Evolutionary conservation across 2,797 vertebrate species (phyloP).

Genomic region (Sternotherus odoratus): DNA sequence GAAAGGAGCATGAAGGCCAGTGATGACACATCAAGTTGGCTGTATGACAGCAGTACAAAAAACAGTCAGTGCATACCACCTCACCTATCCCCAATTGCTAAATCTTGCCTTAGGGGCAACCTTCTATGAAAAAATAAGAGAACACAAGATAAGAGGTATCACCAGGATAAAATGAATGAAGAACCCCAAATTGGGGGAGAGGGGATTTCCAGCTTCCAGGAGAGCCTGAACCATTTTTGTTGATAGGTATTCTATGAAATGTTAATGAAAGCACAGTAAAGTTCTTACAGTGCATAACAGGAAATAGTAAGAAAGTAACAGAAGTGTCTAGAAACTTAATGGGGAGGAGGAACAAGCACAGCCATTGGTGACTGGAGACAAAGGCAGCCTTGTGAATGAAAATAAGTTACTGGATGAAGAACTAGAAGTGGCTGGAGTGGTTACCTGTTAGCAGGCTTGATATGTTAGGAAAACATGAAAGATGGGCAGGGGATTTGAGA

Average conservation of each 20-base stretch:
- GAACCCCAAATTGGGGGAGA: neutral
- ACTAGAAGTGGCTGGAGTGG: neutral
- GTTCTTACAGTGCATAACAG: neutral
- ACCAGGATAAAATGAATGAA: neutral
- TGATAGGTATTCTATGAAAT: neutral
- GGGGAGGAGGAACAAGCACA: neutral
- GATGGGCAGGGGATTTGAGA: neutral
- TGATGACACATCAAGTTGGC: neutral
- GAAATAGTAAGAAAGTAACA: neutral
- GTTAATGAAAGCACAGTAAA: neutral
- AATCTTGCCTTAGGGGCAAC: neutral
- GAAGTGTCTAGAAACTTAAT: neutral
- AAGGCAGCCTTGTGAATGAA: neutral
- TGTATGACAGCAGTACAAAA: fast-evolving
- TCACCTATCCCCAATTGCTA: neutral
- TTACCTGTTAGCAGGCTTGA: neutral
- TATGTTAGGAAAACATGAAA: neutral
- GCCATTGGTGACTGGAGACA: neutral
- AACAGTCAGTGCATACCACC: fast-evolving
- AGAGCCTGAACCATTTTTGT: neutral
- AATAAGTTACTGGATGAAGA: neutral
- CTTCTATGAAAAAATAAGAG: neutral
- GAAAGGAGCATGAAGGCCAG: neutral
- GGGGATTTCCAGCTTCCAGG: neutral
- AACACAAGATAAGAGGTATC: neutral